Percentiles rank a stretch among this genome's conserved stretches.
Evolutionary conservation across 2,888 invertebrate genomes (phyloP).

Genomic region (Morinoia aosen): DNA sequence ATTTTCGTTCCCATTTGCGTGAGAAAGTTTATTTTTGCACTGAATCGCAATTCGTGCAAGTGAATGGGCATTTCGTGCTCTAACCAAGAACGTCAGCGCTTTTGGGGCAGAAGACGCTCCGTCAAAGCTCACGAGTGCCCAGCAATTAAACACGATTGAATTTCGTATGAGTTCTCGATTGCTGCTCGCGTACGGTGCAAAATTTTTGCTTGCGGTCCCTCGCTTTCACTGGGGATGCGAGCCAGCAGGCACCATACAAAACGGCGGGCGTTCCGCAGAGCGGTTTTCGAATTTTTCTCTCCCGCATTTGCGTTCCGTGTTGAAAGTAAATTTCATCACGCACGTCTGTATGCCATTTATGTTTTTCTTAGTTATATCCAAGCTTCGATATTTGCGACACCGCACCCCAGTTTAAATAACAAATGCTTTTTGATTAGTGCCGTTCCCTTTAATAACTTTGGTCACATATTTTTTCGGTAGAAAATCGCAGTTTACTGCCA

Average conservation of each 20-base stretch:
- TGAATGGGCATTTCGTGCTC: neutral
- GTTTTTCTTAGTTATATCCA: neutral
- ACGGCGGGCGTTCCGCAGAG: neutral
- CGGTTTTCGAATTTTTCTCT: neutral
- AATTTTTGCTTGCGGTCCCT: neutral
- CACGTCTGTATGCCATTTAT: neutral
- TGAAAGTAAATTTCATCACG: neutral
- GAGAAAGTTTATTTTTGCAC: neutral
- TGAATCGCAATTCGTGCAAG: neutral
- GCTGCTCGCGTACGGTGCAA: neutral
- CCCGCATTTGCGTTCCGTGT: neutral
- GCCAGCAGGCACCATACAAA: neutral
- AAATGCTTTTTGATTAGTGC: neutral
- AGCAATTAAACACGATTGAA: constrained; percentile 5
- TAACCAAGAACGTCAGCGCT: neutral
- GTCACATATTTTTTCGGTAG: neutral
- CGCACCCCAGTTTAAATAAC: neutral
- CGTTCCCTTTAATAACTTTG: neutral
- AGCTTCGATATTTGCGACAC: neutral
- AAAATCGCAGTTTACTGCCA: neutral
- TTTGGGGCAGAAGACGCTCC: neutral
- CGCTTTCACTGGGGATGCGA: neutral
- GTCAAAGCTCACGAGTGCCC: neutral
- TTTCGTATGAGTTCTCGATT: constrained; percentile 6
- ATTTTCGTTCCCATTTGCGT: neutral